These are phyloP conservation scores for Callosobruchus maculatus DNA, from an alignment of 2,888 invertebrate genomes.

Conservation along the genomic window DNA sequence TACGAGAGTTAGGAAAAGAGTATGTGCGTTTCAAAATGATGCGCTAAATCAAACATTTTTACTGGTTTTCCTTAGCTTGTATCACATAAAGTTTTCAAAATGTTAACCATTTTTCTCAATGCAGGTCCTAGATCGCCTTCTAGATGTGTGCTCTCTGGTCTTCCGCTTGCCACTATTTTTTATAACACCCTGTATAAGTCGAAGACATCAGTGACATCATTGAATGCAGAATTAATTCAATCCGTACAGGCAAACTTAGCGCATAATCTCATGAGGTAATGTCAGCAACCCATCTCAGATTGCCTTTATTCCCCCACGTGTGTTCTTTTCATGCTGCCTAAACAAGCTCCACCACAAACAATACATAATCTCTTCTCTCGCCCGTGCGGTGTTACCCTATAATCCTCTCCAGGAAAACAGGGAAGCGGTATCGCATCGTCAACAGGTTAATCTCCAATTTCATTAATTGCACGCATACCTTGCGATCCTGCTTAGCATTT, in stretches of 20 bases:
- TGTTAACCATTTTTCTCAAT: no score
- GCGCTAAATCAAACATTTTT: no score
- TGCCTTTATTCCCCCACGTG: neutral
- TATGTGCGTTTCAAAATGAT: no score
- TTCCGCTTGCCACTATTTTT: no score
- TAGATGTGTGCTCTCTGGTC: no score
- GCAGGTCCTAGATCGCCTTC: no score
- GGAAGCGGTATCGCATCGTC: neutral
- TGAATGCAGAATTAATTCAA: neutral
- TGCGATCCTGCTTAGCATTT: neutral
- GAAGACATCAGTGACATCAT: no score
- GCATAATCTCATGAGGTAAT: neutral
- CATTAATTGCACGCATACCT: neutral
- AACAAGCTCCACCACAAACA: neutral
- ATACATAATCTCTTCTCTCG: neutral
- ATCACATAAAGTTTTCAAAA: no score
- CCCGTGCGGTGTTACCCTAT: neutral
- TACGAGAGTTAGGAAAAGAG: no score
- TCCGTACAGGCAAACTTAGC: neutral
- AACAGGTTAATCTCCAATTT: neutral
- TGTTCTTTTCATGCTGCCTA: neutral
- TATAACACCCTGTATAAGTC: no score
- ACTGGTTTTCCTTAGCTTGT: no score
- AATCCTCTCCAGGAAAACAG: neutral
- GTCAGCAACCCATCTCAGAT: neutral